Evolutionary conservation across 2,113 vertebrate species (phyloP).

Genomic region (Ovis canadensis): DNA sequence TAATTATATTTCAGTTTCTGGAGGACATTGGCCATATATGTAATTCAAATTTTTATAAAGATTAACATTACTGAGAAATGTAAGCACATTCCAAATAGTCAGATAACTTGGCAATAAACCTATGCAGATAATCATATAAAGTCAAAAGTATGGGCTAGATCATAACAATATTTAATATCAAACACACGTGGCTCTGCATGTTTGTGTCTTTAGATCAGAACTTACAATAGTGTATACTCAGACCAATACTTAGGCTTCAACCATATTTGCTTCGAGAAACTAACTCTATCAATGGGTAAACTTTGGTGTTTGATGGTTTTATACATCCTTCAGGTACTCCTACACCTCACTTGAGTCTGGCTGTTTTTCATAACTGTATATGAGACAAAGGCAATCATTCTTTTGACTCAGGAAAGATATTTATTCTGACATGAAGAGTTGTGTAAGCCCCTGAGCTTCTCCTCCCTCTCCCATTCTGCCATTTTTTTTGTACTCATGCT

Average conservation of each 20-base stretch:
- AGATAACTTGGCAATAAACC: background rate
- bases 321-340: background rate
- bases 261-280: background rate
- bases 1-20: constrained; percentile 11
- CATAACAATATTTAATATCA: background rate
- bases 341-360: background rate
- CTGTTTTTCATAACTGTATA: background rate
- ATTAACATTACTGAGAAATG: background rate
- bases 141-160: background rate
- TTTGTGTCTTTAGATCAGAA: background rate
- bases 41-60: constrained; percentile 8
- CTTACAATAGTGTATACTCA: background rate
- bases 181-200: background rate
- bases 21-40: background rate
- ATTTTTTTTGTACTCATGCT: background rate
- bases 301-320: background rate
- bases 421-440: background rate
- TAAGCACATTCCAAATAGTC: background rate
- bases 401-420: background rate
- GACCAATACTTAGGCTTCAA: background rate
- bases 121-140: background rate
- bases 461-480: background rate
- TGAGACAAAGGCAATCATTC: background rate
- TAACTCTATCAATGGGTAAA: background rate
- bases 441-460: background rate